phyloP scores from a whole-genome alignment of 2,797 vertebrate genomes.

The Enteromius treurensis region DNA sequence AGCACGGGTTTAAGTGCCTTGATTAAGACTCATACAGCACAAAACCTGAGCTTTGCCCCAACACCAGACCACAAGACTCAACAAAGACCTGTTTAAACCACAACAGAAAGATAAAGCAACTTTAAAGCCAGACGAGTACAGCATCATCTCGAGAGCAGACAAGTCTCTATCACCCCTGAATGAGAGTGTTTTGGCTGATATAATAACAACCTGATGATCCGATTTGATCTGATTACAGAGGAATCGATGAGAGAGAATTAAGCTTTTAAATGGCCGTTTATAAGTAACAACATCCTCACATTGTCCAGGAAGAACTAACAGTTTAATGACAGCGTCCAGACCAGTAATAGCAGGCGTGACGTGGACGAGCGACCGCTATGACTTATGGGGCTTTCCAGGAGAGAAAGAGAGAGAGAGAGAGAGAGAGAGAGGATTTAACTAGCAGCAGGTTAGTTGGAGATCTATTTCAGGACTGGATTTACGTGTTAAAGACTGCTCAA shows the following conservation, averaged over 20 bases:
- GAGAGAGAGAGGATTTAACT: slow-evolving; percentile 73
- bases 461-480: slow-evolving; percentile 83
- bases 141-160: background rate
- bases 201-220: slow-evolving; percentile 1
- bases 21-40: background rate
- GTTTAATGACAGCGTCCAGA: slow-evolving; percentile 35
- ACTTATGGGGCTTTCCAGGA: slow-evolving; percentile 11
- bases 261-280: slow-evolving; percentile 10
- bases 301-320: slow-evolving; percentile 28
- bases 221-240: background rate
- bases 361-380: background rate
- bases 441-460: slow-evolving; percentile 76
- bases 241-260: slow-evolving; percentile 30
- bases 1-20: background rate
- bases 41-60: background rate
- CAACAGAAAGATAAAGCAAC: background rate
- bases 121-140: background rate
- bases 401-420: slow-evolving; percentile 43
- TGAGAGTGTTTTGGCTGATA: slow-evolving; percentile 1
- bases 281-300: slow-evolving; percentile 11
- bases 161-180: background rate
- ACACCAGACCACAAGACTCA: background rate
- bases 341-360: slow-evolving; percentile 55
- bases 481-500: slow-evolving; percentile 76
- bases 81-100: background rate